Conservation (phyloP, 1,140 invertebrate genomes). For the Planococcus citri region DNA sequence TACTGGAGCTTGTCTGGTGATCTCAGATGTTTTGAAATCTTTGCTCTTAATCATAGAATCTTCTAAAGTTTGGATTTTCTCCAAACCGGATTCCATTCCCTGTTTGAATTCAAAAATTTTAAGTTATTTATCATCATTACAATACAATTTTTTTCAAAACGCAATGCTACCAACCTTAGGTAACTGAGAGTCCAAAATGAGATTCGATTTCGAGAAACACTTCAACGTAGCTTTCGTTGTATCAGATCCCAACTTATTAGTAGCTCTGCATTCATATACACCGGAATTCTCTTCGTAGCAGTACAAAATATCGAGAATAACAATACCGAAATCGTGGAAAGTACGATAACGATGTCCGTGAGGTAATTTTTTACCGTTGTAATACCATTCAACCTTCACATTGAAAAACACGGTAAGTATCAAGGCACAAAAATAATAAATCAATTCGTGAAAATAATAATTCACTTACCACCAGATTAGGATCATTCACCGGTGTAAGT, state of each 20-base stretch:
- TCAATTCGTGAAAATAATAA: background rate
- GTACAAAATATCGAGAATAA: conserved; percentile 90
- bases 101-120: conserved; percentile 29
- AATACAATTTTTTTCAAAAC: background rate
- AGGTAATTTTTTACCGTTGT: conserved; percentile 81
- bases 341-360: conserved; percentile 88
- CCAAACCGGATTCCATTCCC: conserved; percentile 83
- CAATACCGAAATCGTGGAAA: conserved; percentile 94
- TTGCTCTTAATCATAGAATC: conserved; percentile 61
- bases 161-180: conserved; percentile 44
- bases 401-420: conserved; percentile 1
- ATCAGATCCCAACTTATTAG: conserved; percentile 83
- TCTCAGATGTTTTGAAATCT: conserved; percentile 54
- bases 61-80: conserved; percentile 86
- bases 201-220: conserved; percentile 77
- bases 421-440: no score
- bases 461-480: conserved; percentile 51
- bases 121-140: background rate
- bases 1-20: conserved; percentile 66
- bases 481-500: conserved; percentile 80
- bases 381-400: conserved; percentile 84
- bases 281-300: conserved; percentile 96
- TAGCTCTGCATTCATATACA: conserved; percentile 79
- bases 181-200: conserved; percentile 89
- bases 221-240: conserved; percentile 70